Evolutionary conservation across 2,888 invertebrate genomes (phyloP).

Genomic region (Phytoseiulus persimilis): DNA sequence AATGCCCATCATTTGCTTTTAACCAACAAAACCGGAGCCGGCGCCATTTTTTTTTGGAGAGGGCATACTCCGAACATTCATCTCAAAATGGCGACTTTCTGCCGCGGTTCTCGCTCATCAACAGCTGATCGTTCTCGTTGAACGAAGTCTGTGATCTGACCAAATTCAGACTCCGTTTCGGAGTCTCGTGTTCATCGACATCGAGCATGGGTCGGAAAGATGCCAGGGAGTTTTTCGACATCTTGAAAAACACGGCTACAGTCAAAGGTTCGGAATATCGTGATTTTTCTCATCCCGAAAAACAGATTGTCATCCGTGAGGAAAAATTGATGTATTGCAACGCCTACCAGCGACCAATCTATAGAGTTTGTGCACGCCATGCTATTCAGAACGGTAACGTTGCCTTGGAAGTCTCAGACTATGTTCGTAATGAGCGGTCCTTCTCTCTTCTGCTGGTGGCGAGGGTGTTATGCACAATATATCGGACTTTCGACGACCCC

Average conservation of each 20-base stretch:
- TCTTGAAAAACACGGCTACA: background rate
- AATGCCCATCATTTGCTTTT: background rate
- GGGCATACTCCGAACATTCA: background rate
- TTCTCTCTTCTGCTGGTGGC: no score
- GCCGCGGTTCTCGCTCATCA: background rate
- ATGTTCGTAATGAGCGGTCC: no score
- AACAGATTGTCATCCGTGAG: no score
- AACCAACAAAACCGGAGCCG: background rate
- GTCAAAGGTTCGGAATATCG: background rate
- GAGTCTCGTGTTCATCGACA: background rate
- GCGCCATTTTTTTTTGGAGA: background rate
- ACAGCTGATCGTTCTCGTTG: background rate
- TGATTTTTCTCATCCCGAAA: no score
- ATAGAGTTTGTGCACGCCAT: no score
- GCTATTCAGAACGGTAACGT: no score
- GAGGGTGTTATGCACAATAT: no score
- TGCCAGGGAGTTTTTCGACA: slow-evolving; percentile 27
- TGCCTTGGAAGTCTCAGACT: no score
- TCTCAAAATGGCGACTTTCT: background rate
- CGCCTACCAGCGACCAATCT: no score
- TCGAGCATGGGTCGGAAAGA: slow-evolving; percentile 17
- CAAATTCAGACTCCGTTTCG: background rate
- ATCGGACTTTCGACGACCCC: no score
- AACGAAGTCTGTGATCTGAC: background rate
- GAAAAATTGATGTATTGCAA: no score